Percentiles rank a stretch among this genome's conserved stretches.
phyloP scores from a whole-genome alignment of 2,113 vertebrate species.

The Bungarus multicinctus region DNA sequence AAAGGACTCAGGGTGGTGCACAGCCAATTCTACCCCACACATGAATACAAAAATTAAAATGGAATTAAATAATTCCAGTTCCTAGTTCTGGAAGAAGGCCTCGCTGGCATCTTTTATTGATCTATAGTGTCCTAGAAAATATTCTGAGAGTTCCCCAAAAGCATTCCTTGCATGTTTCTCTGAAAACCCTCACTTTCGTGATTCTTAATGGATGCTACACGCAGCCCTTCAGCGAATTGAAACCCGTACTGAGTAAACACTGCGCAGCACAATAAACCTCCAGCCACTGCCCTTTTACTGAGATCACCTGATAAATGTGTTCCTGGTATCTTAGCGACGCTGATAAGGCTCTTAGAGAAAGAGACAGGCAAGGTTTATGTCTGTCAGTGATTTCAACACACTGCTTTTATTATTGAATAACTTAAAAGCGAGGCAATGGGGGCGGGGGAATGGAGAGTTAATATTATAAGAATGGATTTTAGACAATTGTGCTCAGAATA shows the following conservation, averaged over 20 bases:
- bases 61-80: too few relatives aligned
- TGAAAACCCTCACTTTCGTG: neutral
- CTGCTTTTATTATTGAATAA: neutral
- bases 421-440: neutral
- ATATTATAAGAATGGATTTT: neutral
- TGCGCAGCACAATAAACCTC: slow-evolving; percentile 32
- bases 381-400: too few relatives aligned
- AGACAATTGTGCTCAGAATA: neutral
- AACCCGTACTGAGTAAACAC: slow-evolving; percentile 23
- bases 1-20: too few relatives aligned
- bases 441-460: too few relatives aligned
- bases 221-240: neutral
- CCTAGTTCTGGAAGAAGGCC: neutral
- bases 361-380: slow-evolving; percentile 4
- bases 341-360: neutral
- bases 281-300: slow-evolving; percentile 37
- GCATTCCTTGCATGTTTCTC: neutral
- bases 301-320: slow-evolving; percentile 37
- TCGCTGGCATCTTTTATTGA: neutral
- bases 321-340: slow-evolving; percentile 59
- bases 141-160: neutral
- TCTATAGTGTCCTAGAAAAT: too few relatives aligned
- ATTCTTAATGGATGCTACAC: rapidly evolving
- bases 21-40: too few relatives aligned
- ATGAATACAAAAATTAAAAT: too few relatives aligned